Evolutionary conservation across 2,888 invertebrate genomes (phyloP), one percentile per base, ranked within the genome.

Genomic region (Diarsia mendica): DNA sequence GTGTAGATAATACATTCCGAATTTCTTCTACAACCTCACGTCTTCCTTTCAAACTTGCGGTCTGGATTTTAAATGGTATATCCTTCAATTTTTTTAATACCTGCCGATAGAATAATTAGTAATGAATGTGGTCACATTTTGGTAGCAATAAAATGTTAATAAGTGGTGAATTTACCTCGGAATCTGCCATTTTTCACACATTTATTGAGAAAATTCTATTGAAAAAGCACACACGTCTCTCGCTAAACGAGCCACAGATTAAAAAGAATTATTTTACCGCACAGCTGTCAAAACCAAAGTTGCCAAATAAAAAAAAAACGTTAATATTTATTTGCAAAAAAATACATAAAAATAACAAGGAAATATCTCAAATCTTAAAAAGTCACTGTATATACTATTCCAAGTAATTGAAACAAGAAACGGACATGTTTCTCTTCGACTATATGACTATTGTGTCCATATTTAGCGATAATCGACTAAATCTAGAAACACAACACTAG

Each of bases 51-150:
- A 97, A 95, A 94, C 98, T 98, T 85, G 98, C 97, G 90, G 97
- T 97, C 93, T 98, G 98, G 89, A 98, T 97, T 94, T 97, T 97
- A 92, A 97, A 97, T 76, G 98, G 97, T 90, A 98, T 96, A 96
- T 98, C 98, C 94, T 98, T 98, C 87, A 98, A 95, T 90, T 97
- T 97, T 94, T 97, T 97, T 86, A 97, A 94, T 87, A 98, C 95
- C 98, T 98, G 95, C 77, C 71, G 86, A 91, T 69, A 90, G 76
- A 91, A 80, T 77, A 48, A 81, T 79, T 33, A 66, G 75, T 88
- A 71, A 79, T 79, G 72, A 81, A 84, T 78, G 60, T 15, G 58
- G 51, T 60, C 69, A 78, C 66, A 74, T 51, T 77, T 82, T 79
- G 11, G 67, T n/a, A 77, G 28, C 39, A 65, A 63, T n/a, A 51